A percentile compares a stretch with the other conserved stretches of the same genome.
Conservation (phyloP, 2,113 vertebrate genomes). For the Dendrocopos noguchii region DNA sequence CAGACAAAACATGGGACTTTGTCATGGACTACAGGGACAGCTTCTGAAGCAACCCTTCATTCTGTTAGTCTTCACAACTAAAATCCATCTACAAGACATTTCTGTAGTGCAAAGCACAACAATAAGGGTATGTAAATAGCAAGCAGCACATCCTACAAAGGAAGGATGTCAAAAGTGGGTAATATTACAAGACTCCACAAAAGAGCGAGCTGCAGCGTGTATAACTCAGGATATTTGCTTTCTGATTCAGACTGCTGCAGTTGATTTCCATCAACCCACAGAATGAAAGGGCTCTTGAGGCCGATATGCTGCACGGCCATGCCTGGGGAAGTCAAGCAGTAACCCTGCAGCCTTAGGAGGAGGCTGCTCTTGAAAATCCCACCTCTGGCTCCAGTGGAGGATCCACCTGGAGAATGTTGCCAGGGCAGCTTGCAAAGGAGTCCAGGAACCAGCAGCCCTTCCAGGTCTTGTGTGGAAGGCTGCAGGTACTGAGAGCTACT, state of each 20-base stretch:
- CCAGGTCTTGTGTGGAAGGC: neutral
- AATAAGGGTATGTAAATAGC: neutral
- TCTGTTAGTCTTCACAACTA: neutral
- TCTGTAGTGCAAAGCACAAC: neutral
- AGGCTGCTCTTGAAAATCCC: neutral
- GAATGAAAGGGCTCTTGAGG: neutral
- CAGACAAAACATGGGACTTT: rapidly evolving
- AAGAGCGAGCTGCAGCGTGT: rapidly evolving
- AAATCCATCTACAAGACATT: neutral
- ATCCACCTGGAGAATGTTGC: neutral
- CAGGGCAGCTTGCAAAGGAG: neutral
- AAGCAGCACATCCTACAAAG: neutral
- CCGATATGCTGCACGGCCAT: rapidly evolving
- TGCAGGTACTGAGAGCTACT: rapidly evolving
- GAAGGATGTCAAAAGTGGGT: neutral
- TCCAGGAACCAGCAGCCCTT: neutral
- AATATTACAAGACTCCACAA: neutral
- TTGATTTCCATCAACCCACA: rapidly evolving
- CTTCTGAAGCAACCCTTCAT: neutral
- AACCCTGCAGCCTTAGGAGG: neutral
- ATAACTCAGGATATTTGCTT: neutral
- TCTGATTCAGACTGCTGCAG: neutral
- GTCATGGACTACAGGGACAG: neutral
- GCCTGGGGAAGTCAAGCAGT: neutral
- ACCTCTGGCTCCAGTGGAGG: neutral